phyloP scores from a whole-genome alignment of 2,113 vertebrate species.

The Pituophis catenifer region DNA sequence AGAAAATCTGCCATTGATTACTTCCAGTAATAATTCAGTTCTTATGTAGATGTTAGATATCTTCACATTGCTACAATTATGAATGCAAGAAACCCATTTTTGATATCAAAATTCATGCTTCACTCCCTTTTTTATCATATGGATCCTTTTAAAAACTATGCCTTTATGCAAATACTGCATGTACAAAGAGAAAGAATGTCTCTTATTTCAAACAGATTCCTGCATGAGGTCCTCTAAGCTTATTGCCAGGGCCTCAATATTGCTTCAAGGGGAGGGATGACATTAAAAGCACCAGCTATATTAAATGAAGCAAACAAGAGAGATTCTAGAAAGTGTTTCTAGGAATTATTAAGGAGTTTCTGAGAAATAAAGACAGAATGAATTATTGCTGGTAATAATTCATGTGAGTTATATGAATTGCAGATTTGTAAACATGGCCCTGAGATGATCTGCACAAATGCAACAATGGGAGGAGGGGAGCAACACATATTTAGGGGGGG shows the following conservation, averaged over 20 bases:
- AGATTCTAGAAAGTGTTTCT: neutral
- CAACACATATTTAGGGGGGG: neutral
- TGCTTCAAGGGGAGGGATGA: neutral
- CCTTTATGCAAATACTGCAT: neutral
- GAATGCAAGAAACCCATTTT: neutral
- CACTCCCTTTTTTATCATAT: neutral
- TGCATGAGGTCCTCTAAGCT: neutral
- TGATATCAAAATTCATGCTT: neutral
- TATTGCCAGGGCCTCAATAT: neutral
- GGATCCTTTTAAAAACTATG: neutral
- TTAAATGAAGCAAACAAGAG: neutral
- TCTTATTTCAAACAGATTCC: neutral
- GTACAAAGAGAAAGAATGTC: neutral
- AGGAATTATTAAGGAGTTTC: neutral
- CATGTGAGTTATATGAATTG: neutral
- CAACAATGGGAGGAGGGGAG: neutral
- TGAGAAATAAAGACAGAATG: neutral
- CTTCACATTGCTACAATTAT: neutral
- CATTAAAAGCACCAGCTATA: neutral
- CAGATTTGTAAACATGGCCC: neutral
- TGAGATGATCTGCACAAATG: neutral
- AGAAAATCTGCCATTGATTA: neutral
- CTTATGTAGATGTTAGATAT: neutral
- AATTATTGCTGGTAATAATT: neutral
- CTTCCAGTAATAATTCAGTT: neutral